Evolutionary conservation across 2,888 invertebrate species (phyloP).

Genomic region (Mantis religiosa): DNA sequence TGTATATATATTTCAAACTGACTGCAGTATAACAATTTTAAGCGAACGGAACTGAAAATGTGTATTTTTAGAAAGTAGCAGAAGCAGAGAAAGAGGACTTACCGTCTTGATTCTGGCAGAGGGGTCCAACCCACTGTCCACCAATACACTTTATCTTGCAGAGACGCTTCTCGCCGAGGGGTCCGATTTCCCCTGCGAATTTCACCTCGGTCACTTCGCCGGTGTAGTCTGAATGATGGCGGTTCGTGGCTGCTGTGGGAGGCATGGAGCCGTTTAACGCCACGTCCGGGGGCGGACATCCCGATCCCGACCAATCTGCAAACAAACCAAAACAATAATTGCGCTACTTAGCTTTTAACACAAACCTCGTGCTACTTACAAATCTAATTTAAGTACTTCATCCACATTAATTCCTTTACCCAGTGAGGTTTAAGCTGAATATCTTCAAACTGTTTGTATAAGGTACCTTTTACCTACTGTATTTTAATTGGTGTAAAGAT

Average conservation of each 20-base stretch:
- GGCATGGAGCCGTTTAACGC: constrained; percentile 22
- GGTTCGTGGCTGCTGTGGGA: constrained; percentile 17
- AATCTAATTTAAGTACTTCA: no score
- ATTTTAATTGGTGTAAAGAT: no score
- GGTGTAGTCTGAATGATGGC: constrained; percentile 41
- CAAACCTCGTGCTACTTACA: no score
- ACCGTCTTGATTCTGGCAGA: constrained; percentile 74
- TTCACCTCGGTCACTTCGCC: constrained; percentile 53
- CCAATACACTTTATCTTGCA: constrained; percentile 83
- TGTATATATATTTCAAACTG: no score
- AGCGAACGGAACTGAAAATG: no score
- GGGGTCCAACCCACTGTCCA: constrained; percentile 80
- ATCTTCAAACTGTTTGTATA: no score
- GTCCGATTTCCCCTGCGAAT: constrained; percentile 74
- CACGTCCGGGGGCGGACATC: constrained; percentile 29
- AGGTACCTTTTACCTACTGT: no score
- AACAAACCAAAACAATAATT: neutral
- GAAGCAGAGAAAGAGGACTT: constrained; percentile 34
- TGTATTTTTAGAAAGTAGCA: no score
- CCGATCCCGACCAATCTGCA: constrained; percentile 24
- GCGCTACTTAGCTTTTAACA: no score
- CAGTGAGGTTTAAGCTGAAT: no score
- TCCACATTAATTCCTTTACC: no score
- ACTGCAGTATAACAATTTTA: no score
- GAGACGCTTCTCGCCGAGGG: constrained; percentile 65